Conservation (phyloP, 2,797 vertebrate species). For the Furcifer pardalis region DNA sequence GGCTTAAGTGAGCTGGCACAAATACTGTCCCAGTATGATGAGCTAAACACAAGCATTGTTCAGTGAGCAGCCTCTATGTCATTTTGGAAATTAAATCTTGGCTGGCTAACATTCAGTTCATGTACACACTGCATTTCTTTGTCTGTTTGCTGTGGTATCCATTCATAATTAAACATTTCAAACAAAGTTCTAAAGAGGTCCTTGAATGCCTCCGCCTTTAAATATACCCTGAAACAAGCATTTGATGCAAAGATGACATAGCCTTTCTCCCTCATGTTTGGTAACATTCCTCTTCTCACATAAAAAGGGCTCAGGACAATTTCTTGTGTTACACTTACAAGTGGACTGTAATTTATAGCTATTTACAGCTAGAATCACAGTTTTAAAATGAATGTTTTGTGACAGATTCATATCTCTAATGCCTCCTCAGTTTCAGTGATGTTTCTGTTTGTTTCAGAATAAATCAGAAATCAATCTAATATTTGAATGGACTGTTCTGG, state of each 20-base stretch:
- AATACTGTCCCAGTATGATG: conserved; percentile 57
- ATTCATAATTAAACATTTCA: conserved; percentile 71
- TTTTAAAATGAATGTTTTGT: conserved; percentile 56
- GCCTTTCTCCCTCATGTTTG: conserved; percentile 50
- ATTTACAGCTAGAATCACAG: conserved; percentile 27
- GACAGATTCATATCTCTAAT: conserved; percentile 45
- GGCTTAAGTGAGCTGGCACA: conserved; percentile 65
- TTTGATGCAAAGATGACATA: conserved; percentile 53
- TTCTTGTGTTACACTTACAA: conserved; percentile 35
- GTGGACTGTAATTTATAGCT: conserved; percentile 40
- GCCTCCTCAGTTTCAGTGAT: conserved; percentile 51
- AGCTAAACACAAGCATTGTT: conserved; percentile 63
- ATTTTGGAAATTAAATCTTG: conserved; percentile 71
- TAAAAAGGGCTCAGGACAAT: conserved; percentile 55
- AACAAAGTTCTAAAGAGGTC: conserved; percentile 66
- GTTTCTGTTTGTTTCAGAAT: conserved; percentile 48
- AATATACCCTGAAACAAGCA: conserved; percentile 61
- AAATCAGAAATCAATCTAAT: conserved; percentile 33
- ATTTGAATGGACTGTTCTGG: neutral
- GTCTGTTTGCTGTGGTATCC: conserved; percentile 52
- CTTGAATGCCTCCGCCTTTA: conserved; percentile 53
- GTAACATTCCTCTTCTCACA: conserved; percentile 51
- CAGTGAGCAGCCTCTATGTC: conserved; percentile 60
- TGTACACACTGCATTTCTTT: conserved; percentile 69
- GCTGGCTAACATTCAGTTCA: conserved; percentile 58